A percentile compares a stretch with the other conserved stretches of the same genome.
phyloP scores from a whole-genome alignment of 2,888 invertebrate genomes.

The Luperina nickerlii region DNA sequence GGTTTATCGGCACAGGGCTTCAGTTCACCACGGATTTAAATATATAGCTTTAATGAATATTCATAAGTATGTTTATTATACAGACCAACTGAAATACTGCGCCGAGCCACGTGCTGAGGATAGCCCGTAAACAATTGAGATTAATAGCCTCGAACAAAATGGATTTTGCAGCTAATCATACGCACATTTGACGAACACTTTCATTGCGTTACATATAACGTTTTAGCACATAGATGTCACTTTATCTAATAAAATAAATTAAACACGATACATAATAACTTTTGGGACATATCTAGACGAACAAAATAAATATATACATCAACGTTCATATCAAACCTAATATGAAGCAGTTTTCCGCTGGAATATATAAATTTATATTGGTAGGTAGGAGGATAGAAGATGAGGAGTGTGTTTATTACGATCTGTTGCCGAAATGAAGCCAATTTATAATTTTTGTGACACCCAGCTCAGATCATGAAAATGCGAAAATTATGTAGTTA shows the following conservation, averaged over 20 bases:
- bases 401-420: slow-evolving; percentile 84
- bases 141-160: slow-evolving; percentile 80
- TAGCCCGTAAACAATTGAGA: slow-evolving; percentile 81
- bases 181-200: slow-evolving; percentile 86
- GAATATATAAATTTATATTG: slow-evolving; percentile 77
- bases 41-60: slow-evolving; percentile 47
- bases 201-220: slow-evolving; percentile 90
- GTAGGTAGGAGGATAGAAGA: slow-evolving; percentile 73
- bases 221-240: slow-evolving; percentile 87
- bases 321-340: slow-evolving; percentile 85
- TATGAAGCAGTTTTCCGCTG: slow-evolving; percentile 83
- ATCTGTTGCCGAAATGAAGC: slow-evolving; percentile 90
- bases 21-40: slow-evolving; percentile 66
- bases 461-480: slow-evolving; percentile 89
- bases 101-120: slow-evolving; percentile 82
- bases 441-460: slow-evolving; percentile 85
- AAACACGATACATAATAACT: slow-evolving; percentile 82
- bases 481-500: slow-evolving; percentile 48
- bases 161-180: slow-evolving; percentile 86
- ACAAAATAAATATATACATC: slow-evolving; percentile 80
- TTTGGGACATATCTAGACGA: slow-evolving; percentile 79
- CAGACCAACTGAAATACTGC: slow-evolving; percentile 77
- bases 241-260: slow-evolving; percentile 85
- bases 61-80: slow-evolving; percentile 34
- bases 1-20: slow-evolving; percentile 81